A percentile compares a stretch with the other conserved stretches of the same genome.
phyloP scores from a whole-genome alignment of 2,797 vertebrate species.

The Ctenopoma kingsleyae region DNA sequence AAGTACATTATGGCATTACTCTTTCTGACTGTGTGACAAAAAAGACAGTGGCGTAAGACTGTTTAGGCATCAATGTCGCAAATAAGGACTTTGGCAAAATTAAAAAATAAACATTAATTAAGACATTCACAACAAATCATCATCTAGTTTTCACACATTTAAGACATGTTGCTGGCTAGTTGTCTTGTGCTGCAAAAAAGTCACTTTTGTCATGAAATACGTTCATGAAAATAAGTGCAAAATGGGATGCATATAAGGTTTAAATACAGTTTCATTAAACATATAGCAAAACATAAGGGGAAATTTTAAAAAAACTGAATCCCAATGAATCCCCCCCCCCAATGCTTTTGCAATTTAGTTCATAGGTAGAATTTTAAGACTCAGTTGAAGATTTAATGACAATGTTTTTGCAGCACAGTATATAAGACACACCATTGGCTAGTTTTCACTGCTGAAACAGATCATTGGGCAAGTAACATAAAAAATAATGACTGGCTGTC shows the following conservation, averaged over 20 bases:
- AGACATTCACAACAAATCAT: constrained; percentile 73
- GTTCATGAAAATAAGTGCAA: constrained; percentile 21
- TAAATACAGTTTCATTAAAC: not conserved
- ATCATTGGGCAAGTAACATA: constrained; percentile 22
- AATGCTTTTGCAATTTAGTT: not conserved
- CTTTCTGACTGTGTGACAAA: constrained; percentile 9
- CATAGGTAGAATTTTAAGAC: constrained; percentile 14
- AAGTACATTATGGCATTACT: constrained; percentile 19
- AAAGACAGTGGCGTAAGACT: constrained; percentile 87
- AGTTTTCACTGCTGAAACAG: constrained; percentile 24
- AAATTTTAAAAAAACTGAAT: not conserved
- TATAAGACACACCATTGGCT: constrained; percentile 59
- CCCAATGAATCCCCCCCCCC: too few species aligned
- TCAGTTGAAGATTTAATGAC: not conserved
- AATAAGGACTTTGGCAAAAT: constrained; percentile 80
- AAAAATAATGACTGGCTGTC: constrained; percentile 53
- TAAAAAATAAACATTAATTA: constrained; percentile 84
- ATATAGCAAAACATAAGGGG: not conserved
- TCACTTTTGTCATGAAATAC: not conserved
- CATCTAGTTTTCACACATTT: constrained; percentile 37
- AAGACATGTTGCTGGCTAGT: constrained; percentile 53
- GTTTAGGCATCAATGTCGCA: constrained; percentile 89
- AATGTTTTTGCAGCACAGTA: constrained; percentile 55
- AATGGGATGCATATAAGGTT: not conserved
- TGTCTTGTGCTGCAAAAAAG: constrained; percentile 46